Base-by-base conservation (phyloP, 2,113 vertebrate genomes). In the Melanocharis versteri region DNA sequence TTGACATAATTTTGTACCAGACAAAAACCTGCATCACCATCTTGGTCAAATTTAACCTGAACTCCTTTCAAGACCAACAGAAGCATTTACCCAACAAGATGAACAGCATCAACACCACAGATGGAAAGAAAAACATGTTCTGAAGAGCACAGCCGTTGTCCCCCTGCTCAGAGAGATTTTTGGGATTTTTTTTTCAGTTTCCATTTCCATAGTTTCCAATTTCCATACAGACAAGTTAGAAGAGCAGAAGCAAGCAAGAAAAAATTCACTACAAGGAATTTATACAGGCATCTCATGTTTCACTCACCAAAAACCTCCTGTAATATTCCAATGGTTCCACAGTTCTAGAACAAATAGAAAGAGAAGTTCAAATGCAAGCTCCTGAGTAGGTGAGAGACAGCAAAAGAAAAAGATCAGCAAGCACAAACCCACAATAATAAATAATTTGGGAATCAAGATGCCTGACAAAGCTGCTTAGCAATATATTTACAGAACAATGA, bases 291-390 rank as follows among this genome's bases (percentile, higher is more conserved):
- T 26, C 62, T 47, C 9, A 5, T n/a, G 28, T 20, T 93, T 69
- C 77, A 98, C 99, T 97, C 62, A 99, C 99, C 98, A 99, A 95
- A 97, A 99, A 99, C 70, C 98, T 99, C 90, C 99, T 98, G 97
- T 99, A 99, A 90, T 99, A 99, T 87, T 99, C 99, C 97, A 99
- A 33, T 5, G 99, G 99, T 77, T 99, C 99, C 78, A 99, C 99
- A 7, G 98, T 99, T 97, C 99, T 99, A 87, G 77, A 98, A 97
- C 8, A 93, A 78, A 94, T 0, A 85, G 23, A 77, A 94, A 75
- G 13, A 53, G 23, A 95, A 80, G 15, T 69, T 95, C 37, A 90
- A 23, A 48, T 13, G 10, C 30, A 87, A 87, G 30, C 9, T 51
- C 48, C 13, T 33, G 45, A 65, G 17, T 0, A 82, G 5, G 15